phyloP scores from a whole-genome alignment of 92 coral and sea anemone genomes.

The Blastomussa wellsi region DNA sequence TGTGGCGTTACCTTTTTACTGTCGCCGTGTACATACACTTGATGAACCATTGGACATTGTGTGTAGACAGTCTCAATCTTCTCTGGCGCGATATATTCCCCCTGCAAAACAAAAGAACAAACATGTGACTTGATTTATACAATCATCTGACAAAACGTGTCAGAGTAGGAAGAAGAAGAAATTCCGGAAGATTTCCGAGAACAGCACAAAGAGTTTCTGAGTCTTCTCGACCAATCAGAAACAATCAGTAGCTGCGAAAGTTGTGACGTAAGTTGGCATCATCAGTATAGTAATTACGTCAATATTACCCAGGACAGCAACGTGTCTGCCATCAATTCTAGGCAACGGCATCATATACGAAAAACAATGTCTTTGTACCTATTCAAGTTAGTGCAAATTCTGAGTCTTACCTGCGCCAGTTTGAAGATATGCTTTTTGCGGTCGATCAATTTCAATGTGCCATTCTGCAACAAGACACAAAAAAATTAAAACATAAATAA shows the following conservation, averaged over 20 bases:
- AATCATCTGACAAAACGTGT: too few relatives aligned
- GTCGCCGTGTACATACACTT: slow-evolving; percentile 85
- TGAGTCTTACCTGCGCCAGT: slow-evolving; percentile 74
- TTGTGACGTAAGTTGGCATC: too few relatives aligned
- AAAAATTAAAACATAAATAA: not conserved
- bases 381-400: not conserved
- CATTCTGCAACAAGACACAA: slow-evolving; percentile 58
- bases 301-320: too few relatives aligned
- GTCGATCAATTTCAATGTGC: slow-evolving; percentile 83
- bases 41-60: slow-evolving; percentile 85
- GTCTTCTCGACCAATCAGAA: too few relatives aligned
- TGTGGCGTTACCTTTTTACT: slow-evolving; percentile 65
- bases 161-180: not conserved
- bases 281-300: too few relatives aligned
- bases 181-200: too few relatives aligned
- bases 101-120: slow-evolving; percentile 64
- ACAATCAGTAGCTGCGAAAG: not conserved
- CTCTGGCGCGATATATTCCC: slow-evolving; percentile 95
- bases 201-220: too few relatives aligned
- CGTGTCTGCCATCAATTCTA: not conserved
- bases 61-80: slow-evolving; percentile 83
- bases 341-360: not conserved
- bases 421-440: slow-evolving; percentile 92
- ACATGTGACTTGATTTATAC: too few relatives aligned
- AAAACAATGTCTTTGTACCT: not conserved